Percentiles rank a stretch among this genome's conserved stretches.
These are phyloP conservation scores for Lasioglossum villosulum DNA, from an alignment of 2,888 invertebrate species.

Conservation along the genomic window DNA sequence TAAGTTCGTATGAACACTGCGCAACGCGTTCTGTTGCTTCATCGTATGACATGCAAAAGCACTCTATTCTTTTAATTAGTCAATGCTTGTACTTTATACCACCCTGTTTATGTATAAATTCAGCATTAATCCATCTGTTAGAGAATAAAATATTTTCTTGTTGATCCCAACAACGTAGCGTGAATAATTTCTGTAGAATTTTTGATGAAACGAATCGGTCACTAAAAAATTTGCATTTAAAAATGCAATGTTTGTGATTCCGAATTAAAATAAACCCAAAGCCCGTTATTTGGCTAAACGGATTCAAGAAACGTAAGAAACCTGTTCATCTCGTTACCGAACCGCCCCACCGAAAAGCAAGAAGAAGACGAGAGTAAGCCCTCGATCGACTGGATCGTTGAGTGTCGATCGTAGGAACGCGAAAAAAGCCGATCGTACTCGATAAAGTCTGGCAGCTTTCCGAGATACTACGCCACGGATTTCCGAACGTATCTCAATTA, in stretches of 20 bases:
- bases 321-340: not conserved
- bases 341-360: not conserved
- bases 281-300: not conserved
- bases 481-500: conserved; percentile 55
- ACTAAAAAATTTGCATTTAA: not conserved
- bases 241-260: not conserved
- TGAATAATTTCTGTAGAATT: too few relatives aligned
- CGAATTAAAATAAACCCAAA: not conserved
- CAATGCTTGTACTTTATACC: too few relatives aligned
- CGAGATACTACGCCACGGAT: conserved; percentile 31
- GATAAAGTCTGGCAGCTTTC: conserved; percentile 45
- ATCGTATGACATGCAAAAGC: too few relatives aligned
- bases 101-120: too few relatives aligned
- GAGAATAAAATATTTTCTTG: too few relatives aligned
- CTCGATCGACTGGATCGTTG: not conserved
- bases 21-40: too few relatives aligned
- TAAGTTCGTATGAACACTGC: too few relatives aligned
- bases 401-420: conserved; percentile 24
- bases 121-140: too few relatives aligned
- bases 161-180: too few relatives aligned
- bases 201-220: too few relatives aligned
- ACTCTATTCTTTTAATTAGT: too few relatives aligned
- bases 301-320: not conserved
- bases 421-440: not conserved
- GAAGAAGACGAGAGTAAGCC: not conserved